Percentiles rank a stretch among this genome's conserved stretches.
These are phyloP conservation scores for Salarias fasciatus DNA, from an alignment of 2,797 vertebrate genomes.

Conservation along the genomic window DNA sequence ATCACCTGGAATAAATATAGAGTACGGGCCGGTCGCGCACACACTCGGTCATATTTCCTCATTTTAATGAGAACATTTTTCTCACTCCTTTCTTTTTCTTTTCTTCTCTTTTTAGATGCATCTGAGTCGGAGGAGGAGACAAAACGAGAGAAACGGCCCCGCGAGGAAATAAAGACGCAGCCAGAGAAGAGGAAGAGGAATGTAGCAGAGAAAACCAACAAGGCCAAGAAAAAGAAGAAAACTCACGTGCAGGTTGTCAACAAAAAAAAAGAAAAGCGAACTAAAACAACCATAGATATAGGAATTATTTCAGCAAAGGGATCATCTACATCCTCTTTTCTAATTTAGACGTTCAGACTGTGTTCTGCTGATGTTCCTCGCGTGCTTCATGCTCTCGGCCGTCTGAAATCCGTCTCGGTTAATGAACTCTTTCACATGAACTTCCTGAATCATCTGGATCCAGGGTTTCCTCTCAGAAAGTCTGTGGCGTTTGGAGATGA, in stretches of 20 bases:
- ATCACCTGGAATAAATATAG: constrained; percentile 13
- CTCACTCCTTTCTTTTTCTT: neutral
- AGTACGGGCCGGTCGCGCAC: neutral
- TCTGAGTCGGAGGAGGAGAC: constrained; percentile 58
- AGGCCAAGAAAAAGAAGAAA: constrained; percentile 76
- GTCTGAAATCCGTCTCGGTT: too few species aligned
- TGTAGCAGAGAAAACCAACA: constrained; percentile 41
- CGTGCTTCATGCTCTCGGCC: too few species aligned
- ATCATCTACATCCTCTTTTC: too few species aligned
- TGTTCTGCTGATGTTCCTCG: too few species aligned
- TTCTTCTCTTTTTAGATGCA: constrained; percentile 43
- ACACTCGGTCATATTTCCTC: neutral
- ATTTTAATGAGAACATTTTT: constrained; percentile 6
- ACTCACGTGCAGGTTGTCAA: constrained; percentile 60
- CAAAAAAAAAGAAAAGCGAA: too few species aligned
- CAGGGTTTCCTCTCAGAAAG: too few species aligned
- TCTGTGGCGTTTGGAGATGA: too few species aligned
- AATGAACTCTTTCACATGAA: too few species aligned
- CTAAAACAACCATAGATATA: too few species aligned
- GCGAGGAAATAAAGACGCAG: constrained; percentile 46
- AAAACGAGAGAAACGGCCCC: constrained; percentile 21
- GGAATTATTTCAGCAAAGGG: too few species aligned
- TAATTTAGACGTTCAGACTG: too few species aligned
- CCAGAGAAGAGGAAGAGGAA: constrained; percentile 74
- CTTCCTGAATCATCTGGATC: too few species aligned